Percentiles rank a stretch among this genome's conserved stretches.
These are phyloP conservation scores for Xerus rutilus DNA, from an alignment of 2,797 vertebrate species.

Conservation along the genomic window DNA sequence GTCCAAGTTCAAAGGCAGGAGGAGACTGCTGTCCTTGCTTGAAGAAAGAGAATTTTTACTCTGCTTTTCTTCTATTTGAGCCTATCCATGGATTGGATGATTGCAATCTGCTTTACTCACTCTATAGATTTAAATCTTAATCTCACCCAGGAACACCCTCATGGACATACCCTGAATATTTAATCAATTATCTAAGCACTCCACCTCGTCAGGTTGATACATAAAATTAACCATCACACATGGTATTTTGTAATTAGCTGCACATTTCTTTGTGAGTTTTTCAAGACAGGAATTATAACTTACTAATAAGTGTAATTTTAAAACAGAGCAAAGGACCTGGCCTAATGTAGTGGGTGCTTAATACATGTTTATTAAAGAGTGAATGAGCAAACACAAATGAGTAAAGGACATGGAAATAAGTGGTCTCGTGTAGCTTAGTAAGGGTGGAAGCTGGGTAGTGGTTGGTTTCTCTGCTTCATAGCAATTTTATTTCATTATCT, in stretches of 20 bases:
- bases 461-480: constrained; percentile 24
- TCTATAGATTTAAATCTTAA: background rate
- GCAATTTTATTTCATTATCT: constrained; percentile 66
- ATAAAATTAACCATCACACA: constrained; percentile 22
- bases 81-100: background rate
- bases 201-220: background rate
- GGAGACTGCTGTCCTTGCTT: background rate
- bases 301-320: constrained; percentile 22
- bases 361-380: constrained; percentile 41
- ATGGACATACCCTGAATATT: background rate
- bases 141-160: background rate
- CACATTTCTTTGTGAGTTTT: constrained; percentile 1
- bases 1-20: background rate
- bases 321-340: background rate
- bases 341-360: background rate
- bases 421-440: background rate
- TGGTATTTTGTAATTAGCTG: constrained; percentile 16
- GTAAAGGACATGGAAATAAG: background rate
- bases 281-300: constrained; percentile 9
- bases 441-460: background rate
- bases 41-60: constrained; percentile 22
- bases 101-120: background rate
- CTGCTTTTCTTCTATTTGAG: background rate
- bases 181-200: background rate
- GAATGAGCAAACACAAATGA: constrained; percentile 7